phyloP scores from a whole-genome alignment of 2,797 vertebrate genomes.

The Bradypus variegatus region DNA sequence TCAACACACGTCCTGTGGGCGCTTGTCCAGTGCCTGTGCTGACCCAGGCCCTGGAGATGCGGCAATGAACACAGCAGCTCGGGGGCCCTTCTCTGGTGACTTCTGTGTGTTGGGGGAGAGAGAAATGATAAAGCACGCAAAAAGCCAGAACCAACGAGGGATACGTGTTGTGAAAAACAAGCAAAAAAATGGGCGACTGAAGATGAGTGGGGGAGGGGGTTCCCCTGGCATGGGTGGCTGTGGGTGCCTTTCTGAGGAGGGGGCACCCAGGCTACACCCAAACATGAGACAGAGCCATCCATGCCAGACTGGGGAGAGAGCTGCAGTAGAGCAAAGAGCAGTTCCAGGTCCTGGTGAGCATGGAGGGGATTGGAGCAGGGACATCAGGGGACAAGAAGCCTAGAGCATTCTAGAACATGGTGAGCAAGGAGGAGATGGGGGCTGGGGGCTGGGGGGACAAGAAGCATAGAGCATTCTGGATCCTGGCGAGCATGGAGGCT shows the following conservation, averaged over 20 bases:
- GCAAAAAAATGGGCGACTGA: neutral
- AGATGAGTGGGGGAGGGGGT: rapidly evolving
- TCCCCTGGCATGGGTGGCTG: neutral
- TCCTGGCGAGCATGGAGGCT: neutral
- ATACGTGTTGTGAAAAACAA: neutral
- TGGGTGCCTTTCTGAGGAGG: neutral
- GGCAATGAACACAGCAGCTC: neutral
- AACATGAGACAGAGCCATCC: neutral
- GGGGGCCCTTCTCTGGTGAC: neutral
- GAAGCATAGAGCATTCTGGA: neutral
- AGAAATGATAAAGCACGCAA: neutral
- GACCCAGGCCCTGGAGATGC: neutral
- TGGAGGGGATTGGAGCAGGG: neutral
- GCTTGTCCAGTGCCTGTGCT: neutral
- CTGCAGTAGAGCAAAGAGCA: neutral
- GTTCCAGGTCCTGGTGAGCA: neutral
- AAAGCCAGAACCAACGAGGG: neutral
- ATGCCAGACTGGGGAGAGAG: neutral
- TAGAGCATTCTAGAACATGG: neutral
- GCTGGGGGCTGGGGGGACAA: neutral
- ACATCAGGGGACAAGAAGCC: neutral
- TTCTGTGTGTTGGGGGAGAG: neutral
- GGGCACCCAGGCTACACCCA: neutral
- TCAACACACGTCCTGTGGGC: neutral
- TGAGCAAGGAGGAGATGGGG: neutral